Evolutionary conservation across 2,113 vertebrate species (phyloP), one percentile per base, ranked within the genome.

Genomic region (Xenopus borealis): DNA sequence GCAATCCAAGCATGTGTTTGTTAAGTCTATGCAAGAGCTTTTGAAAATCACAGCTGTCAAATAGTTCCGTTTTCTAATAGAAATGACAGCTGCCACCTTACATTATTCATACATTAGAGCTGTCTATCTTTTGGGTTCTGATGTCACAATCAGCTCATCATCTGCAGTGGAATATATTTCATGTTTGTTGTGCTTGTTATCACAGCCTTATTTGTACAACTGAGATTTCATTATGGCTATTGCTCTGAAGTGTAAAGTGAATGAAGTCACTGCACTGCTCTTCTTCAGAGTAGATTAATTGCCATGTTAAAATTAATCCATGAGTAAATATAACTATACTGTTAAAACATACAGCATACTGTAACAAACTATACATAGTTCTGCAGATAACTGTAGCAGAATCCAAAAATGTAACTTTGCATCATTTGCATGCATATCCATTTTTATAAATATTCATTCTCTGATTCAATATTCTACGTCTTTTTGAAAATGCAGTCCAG

Each of bases 131-230:
- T 50, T 40, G 19, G 52, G 23, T 82, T 67, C 76, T 79, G 71
- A 76, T 84, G 79, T 79, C 77, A 85, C 0, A 14, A 76, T n/a
- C 82, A 80, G 71, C 76, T 83, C 81, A 83, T 81, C 79, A 79
- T 72, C 79, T 81, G 78, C 80, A 76, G 72, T 66, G 65, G 71
- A 80, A 80, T 71, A 66, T 59, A 69, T 74, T 67, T 80, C 69
- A 71, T 69, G 27, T 72, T 71, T 83, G 78, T 83, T 84, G 74
- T 80, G 78, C 79, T 78, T 81, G 79, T 79, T 71, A 79, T 71
- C 72, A 71, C 73, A 81, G 81, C 78, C 58, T 80, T 79, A 81
- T 78, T 65, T 72, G 65, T 75, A 20, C 79, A 17, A 20, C 23
- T 50, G 18, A 12, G 12, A 20, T 50, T 62, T 16, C 14, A 45